Evolutionary conservation across 53 echinoderm and acorn worm species (phyloP), one percentile per base, ranked within the genome.

Genomic region (Mesocentrotus franciscanus): DNA sequence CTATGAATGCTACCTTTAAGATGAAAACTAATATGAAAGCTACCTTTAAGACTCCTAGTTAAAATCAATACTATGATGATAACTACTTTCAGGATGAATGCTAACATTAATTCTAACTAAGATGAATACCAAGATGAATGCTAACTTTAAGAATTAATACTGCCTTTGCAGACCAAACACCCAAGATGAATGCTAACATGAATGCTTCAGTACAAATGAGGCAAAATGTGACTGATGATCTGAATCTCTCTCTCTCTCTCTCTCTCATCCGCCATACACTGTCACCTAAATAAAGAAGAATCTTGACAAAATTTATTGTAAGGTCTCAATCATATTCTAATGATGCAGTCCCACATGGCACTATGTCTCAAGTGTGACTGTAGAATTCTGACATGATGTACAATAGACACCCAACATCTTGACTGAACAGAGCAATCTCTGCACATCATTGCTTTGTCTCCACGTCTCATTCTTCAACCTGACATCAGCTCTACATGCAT

Each of bases 361-460:
- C 6, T 14, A 12, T 74, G 74, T 10, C 74, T 74, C 32, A 10
- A 74, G 71, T 71, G 71, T 71, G 24, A 71, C 24, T 9, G 32
- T 30, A 74, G 29, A 30, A 74, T 74, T 74, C 32, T 12, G 32
- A 29, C 74, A 74, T 74, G 74, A 32, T 30, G 29, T 74, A 29
- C 74, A 74, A 32, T 74, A 74, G 74, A 32, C 74, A 74, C 30
- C 32, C 2, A 27, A 10, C 74, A 74, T 74, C 32, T 32, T 74
- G 32, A 74, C 30, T 27, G 74, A 74, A 13, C 30, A 10, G 74
- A 74, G 30, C 18, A 74, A 74, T 74, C 74, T 32, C 11, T 74
- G 74, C 74, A 74, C 74, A 27, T 74, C 74, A 74, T 74, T 74
- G 72, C 72, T 72, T 72, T 10, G 74, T 74, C 74, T 74, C 29